Base-by-base conservation (phyloP, 1,140 invertebrate genomes). In the Drosophila bocqueti region DNA sequence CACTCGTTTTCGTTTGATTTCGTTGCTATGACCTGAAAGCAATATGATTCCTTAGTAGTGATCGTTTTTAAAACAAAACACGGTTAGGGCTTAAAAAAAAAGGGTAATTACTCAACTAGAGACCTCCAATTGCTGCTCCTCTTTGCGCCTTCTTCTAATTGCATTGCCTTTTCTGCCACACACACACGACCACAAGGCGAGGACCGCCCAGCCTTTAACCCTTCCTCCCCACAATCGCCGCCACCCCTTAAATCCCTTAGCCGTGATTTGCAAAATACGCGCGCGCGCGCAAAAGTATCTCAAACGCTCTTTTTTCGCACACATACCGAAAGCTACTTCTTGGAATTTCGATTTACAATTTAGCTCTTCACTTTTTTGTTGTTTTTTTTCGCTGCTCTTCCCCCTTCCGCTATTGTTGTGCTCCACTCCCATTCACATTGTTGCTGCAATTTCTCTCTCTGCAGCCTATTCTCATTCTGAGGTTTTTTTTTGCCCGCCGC, bases 291-390 rank as follows among this genome's bases (percentile, higher is more conserved):
- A 76, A 90, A 89, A 63, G 81, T 89, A 89, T 84, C 85, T 89
- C 84, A 89, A 87, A 89, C 73, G 74, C 52, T 89, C 5, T 57
- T 79, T 79, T 82, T 65, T 65, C 40, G 67, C 67, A 75, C 80
- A 76, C 71, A 62, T 59, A 68, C 50, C 58, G 57, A 82, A 74
- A 85, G 75, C 81, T 66, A 76, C 55, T 90, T 90, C 85, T 85
- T 85, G 85, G 85, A 90, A 90, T 90, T 89, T 90, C 85, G 85
- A 90, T 89, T 89, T 89, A 90, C 85, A 89, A 90, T 89, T 89
- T 90, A 85, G 71, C 72, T 89, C 84, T 89, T 81, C 68, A 83
- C 65, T 64, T 77, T 74, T 75, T 87, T 67, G 58, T 43, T 65
- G 42, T 63, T 49, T 46, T 59, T 45, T 78, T 63, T 50, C 66